Percentiles rank a stretch among this genome's conserved stretches.
Conservation (phyloP, 2,113 vertebrate genomes). For the Seriola aureovittata region DNA sequence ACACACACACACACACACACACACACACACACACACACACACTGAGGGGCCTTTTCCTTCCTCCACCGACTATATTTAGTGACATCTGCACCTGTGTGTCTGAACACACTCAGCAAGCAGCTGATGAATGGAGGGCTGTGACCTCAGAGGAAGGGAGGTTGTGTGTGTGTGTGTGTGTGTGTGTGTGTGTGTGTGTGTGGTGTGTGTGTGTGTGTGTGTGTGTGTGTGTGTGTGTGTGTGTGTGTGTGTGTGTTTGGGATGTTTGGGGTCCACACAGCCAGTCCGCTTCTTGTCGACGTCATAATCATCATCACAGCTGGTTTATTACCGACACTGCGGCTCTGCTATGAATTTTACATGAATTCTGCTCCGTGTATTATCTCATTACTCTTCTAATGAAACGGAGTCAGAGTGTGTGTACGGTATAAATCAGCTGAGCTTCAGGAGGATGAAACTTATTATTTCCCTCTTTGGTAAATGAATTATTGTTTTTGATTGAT, state of each 20-base stretch:
- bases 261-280: neutral
- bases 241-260: constrained; percentile 23
- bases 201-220: constrained; percentile 29
- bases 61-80: constrained; percentile 66
- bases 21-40: constrained; percentile 14
- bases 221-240: constrained; percentile 22
- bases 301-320: neutral
- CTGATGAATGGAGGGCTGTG: constrained; percentile 56
- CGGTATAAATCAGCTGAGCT: neutral
- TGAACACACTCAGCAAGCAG: constrained; percentile 54
- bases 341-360: neutral
- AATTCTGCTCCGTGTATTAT: neutral
- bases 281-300: neutral
- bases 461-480: neutral
- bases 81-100: constrained; percentile 71
- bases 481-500: neutral
- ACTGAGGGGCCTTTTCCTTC: constrained; percentile 71
- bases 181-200: too few species aligned
- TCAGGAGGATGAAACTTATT: neutral
- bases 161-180: constrained; percentile 39
- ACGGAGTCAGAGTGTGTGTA: neutral
- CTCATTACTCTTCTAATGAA: neutral
- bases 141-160: constrained; percentile 69
- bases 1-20: constrained; percentile 6
- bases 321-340: neutral